Evolutionary conservation across 2,797 vertebrate species (phyloP).

Genomic region (Cuniculus paca): DNA sequence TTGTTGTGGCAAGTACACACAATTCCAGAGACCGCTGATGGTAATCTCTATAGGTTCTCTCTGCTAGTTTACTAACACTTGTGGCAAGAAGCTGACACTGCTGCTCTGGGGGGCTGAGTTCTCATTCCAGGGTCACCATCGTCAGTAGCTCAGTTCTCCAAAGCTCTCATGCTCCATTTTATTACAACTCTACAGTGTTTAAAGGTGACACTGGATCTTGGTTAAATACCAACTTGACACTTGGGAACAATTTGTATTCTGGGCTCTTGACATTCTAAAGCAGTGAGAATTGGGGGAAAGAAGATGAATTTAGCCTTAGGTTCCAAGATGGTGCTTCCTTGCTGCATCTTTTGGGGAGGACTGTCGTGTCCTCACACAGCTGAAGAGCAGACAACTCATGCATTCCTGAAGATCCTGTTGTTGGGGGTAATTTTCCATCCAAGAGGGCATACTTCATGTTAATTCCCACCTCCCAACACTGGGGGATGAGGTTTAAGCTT

Average conservation of each 20-base stretch:
- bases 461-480: not conserved
- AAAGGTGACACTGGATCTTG: not conserved
- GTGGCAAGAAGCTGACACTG: not conserved
- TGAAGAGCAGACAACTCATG: not conserved
- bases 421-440: not conserved
- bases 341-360: not conserved
- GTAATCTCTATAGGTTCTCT: not conserved
- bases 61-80: not conserved
- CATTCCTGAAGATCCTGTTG: not conserved
- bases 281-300: not conserved
- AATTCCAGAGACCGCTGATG: not conserved
- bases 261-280: not conserved
- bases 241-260: not conserved
- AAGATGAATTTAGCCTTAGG: not conserved
- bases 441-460: accelerated
- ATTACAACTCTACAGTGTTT: not conserved
- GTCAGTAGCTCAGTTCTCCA: not conserved
- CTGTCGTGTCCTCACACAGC: too few species aligned
- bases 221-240: not conserved
- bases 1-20: not conserved
- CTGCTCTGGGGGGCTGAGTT: not conserved
- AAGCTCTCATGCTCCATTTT: not conserved
- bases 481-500: not conserved
- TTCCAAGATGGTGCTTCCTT: not conserved
- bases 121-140: not conserved